A percentile compares a stretch with the other conserved stretches of the same genome.
Conservation (phyloP, 23 tunicate genomes). For the Trididemnum nubilum region DNA sequence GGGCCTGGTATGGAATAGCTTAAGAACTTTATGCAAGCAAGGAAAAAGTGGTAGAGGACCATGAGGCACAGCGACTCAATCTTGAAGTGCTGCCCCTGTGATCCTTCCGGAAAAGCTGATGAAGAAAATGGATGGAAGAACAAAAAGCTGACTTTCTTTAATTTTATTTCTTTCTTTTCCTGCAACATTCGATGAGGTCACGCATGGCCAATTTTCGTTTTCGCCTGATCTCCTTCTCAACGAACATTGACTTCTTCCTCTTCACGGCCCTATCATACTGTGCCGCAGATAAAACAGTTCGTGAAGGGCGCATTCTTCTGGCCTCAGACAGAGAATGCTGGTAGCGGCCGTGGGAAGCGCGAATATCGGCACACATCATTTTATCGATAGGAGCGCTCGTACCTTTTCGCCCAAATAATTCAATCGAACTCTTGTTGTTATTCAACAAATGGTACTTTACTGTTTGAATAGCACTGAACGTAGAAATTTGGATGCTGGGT, state of each 20-base stretch:
- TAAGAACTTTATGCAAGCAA: too few species aligned
- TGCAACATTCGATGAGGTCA: neutral
- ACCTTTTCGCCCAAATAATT: neutral
- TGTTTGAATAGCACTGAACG: neutral
- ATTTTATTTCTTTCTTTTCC: neutral
- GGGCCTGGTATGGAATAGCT: too few species aligned
- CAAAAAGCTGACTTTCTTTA: neutral
- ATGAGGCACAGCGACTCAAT: too few species aligned
- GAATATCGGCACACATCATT: slow-evolving; percentile 1
- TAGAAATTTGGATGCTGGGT: neutral
- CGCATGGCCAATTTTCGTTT: slow-evolving; percentile 1
- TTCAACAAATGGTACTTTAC: neutral
- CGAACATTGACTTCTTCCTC: neutral
- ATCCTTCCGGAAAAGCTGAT: too few species aligned
- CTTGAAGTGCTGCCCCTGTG: too few species aligned
- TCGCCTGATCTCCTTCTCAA: neutral
- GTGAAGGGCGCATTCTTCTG: neutral
- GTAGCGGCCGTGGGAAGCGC: neutral
- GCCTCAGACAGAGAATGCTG: neutral
- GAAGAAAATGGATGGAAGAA: too few species aligned
- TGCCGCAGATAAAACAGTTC: neutral
- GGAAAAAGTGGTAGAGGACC: too few species aligned
- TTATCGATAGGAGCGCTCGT: neutral
- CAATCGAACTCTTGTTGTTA: neutral
- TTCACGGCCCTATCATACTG: neutral